These are phyloP conservation scores for Dendrolimus pini DNA, from an alignment of 2,888 invertebrate genomes.

Conservation along the genomic window DNA sequence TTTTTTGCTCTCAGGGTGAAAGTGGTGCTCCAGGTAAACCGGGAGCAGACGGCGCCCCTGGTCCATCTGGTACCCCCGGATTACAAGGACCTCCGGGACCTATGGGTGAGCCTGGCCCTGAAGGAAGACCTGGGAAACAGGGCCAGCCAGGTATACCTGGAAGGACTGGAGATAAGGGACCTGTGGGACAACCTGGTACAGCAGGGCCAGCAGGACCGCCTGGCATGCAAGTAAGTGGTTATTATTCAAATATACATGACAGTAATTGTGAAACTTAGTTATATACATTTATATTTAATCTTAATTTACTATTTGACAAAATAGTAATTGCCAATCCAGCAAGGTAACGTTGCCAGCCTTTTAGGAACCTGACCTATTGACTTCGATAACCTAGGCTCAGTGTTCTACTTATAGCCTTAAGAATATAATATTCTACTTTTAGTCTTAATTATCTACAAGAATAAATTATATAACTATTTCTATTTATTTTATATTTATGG, in stretches of 20 bases:
- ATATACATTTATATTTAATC: no score
- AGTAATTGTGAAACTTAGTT: no score
- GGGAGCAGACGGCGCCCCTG: conserved; percentile 84
- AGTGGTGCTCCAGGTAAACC: conserved; percentile 83
- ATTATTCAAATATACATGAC: not conserved
- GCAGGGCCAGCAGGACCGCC: conserved; percentile 81
- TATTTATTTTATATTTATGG: no score
- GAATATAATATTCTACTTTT: no score
- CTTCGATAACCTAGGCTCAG: no score
- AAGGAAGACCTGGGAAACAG: conserved; percentile 80
- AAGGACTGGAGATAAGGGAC: conserved; percentile 86
- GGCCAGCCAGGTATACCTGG: conserved; percentile 85
- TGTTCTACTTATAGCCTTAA: no score
- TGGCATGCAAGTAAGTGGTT: conserved; percentile 79
- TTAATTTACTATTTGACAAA: no score
- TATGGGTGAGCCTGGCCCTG: conserved; percentile 76
- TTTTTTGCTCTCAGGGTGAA: conserved; percentile 74
- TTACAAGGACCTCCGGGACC: conserved; percentile 81
- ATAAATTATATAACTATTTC: no score
- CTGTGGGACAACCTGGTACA: conserved; percentile 79
- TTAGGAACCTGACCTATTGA: no score
- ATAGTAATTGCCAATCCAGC: no score
- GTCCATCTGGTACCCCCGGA: conserved; percentile 80
- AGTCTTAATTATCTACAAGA: no score
- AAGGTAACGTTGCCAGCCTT: no score